Percentiles rank a stretch among this genome's conserved stretches.
phyloP scores from a whole-genome alignment of 1,140 invertebrate genomes.

The Hetaerina americana region DNA sequence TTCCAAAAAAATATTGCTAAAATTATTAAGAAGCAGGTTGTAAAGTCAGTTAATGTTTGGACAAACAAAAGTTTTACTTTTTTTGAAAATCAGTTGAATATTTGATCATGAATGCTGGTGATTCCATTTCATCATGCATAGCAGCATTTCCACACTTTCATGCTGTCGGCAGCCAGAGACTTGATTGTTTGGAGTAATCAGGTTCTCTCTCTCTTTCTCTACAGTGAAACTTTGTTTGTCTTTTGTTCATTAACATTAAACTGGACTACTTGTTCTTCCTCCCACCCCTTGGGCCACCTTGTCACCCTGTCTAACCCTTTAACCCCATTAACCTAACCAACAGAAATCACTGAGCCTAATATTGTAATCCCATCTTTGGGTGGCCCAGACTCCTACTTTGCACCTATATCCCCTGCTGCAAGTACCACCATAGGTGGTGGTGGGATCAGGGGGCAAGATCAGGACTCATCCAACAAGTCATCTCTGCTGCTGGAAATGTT shows the following conservation, averaged over 20 bases:
- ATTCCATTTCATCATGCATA: no score
- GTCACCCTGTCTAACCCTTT: background rate
- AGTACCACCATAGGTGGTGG: constrained; percentile 20
- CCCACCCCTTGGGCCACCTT: background rate
- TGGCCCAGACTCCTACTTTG: constrained; percentile 43
- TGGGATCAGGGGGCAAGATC: constrained; percentile 3
- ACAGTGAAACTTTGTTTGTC: background rate
- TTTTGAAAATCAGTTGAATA: no score
- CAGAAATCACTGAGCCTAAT: constrained; percentile 32
- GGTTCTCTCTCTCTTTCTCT: background rate
- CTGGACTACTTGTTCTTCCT: background rate
- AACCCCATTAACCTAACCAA: constrained; percentile 3
- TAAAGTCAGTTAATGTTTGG: no score
- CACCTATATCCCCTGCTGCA: constrained; percentile 46
- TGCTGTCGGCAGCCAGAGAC: no score
- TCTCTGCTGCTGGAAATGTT: constrained; percentile 41
- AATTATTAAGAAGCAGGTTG: no score
- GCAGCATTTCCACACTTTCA: no score
- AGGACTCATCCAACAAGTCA: constrained; percentile 7
- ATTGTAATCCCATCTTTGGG: constrained; percentile 36
- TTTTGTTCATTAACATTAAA: background rate
- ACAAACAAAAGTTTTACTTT: no score
- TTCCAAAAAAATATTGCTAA: no score
- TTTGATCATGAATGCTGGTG: no score
- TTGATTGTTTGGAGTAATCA: no score